Conservation (phyloP, 2,797 vertebrate species). For the Xenops minutus region DNA sequence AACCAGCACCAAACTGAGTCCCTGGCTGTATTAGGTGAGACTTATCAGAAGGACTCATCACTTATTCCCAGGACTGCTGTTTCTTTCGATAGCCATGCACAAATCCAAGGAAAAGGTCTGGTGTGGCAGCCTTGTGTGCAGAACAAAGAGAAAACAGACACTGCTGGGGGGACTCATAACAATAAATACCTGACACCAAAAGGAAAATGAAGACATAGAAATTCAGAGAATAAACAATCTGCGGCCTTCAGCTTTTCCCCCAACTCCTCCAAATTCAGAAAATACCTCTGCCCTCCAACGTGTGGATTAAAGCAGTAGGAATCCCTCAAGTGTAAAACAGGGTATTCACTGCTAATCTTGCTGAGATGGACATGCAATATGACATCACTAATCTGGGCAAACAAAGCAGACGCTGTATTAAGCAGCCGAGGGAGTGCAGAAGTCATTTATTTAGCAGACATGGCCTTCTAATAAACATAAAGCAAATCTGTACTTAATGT, state of each 20-base stretch:
- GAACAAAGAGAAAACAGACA: not conserved
- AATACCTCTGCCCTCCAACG: not conserved
- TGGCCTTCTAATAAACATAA: not conserved
- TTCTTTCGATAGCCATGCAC: not conserved
- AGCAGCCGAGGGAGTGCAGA: not conserved
- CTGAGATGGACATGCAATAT: not conserved
- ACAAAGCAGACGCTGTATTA: not conserved
- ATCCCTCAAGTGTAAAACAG: not conserved
- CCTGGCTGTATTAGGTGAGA: not conserved
- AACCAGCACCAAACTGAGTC: not conserved
- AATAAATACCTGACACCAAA: not conserved
- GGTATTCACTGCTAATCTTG: not conserved
- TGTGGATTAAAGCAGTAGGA: not conserved
- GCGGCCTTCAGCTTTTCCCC: not conserved
- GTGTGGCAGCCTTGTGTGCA: not conserved
- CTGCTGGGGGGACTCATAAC: not conserved
- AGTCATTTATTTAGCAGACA: not conserved
- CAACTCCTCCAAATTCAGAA: not conserved
- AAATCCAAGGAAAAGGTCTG: not conserved
- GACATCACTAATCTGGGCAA: constrained; percentile 3
- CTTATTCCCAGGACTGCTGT: not conserved
- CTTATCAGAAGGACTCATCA: not conserved
- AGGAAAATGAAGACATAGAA: not conserved
- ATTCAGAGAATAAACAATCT: not conserved
- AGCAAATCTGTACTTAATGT: not conserved